Evolutionary conservation across 1,140 invertebrate species (phyloP), one percentile per base, ranked within the genome.

Genomic region (Gonatopus flavifemur): DNA sequence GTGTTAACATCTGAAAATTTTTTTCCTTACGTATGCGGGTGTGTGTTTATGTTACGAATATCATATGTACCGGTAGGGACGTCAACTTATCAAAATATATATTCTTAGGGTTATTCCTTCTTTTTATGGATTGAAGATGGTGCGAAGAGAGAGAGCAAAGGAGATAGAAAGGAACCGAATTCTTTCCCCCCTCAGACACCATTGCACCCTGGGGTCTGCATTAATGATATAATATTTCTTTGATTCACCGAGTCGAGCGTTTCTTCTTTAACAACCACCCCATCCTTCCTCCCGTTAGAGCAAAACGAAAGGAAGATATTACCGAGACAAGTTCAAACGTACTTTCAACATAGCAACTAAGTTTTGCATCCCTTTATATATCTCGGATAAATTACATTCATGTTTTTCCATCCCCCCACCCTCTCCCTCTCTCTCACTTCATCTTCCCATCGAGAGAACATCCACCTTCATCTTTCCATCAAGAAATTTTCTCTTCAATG

Each of bases 201-300:
- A 66, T 66, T 67, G 63, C 58, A 67, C 59, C 62, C 57, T 59
- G 42, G 64, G 60, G 63, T 61, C 56, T 39, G 55, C 69, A 69
- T 65, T 68, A 69, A 69, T 67, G 69, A 67, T 67, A 64, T 65
- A 65, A 71, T 69, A 67, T 69, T 71, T 71, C 69, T 71, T 69
- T 69, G 66, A 71, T 68, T 68, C 67, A 66, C 52, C 52, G 52
- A 43, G 51, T 47, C 57, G 49, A 36, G 37, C 52, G 41, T 55
- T 66, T 53, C 55, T 44, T 49, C 47, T 49, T 64, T 69, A 67
- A 66, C 63, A 66, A 69, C 52, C 55, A 25, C 36, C 18, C 25
- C 20, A 10, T 21, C 20, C 21, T 21, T 25, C 9, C 3, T 16
- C 13, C 18, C 35, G n/a, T 22, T 49, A 35, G 15, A 19, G 19